Conservation (phyloP, 2,113 vertebrate species). For the Felis chaus region DNA sequence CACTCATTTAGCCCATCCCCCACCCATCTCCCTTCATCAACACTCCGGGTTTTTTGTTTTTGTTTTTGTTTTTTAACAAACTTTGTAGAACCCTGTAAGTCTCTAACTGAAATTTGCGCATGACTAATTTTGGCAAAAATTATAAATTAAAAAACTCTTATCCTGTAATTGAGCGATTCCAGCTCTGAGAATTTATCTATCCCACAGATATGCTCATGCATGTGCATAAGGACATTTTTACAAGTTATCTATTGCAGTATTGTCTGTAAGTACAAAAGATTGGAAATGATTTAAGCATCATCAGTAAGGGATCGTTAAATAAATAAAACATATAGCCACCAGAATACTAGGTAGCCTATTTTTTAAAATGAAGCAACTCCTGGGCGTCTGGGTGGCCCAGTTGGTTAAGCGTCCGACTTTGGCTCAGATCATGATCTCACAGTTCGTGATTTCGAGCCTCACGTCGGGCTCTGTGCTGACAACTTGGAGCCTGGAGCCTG, state of each 20-base stretch:
- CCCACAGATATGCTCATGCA: neutral
- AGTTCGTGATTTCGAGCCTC: no score
- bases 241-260: neutral
- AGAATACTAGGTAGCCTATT: neutral
- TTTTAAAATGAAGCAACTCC: neutral
- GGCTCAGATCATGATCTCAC: no score
- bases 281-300: neutral
- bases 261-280: neutral
- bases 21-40: no score
- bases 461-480: no score
- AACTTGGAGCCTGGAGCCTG: no score
- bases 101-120: neutral
- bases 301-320: neutral
- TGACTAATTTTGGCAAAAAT: neutral
- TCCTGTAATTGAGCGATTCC: neutral
- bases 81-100: neutral
- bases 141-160: neutral
- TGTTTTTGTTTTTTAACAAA: neutral
- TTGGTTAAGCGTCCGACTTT: no score
- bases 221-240: neutral
- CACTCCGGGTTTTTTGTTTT: neutral
- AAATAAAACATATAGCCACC: neutral
- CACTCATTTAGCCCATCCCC: no score
- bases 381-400: no score
- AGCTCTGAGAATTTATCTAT: neutral